Evolutionary conservation across 2,888 invertebrate species (phyloP).

Genomic region (Penaeus monodon): DNA sequence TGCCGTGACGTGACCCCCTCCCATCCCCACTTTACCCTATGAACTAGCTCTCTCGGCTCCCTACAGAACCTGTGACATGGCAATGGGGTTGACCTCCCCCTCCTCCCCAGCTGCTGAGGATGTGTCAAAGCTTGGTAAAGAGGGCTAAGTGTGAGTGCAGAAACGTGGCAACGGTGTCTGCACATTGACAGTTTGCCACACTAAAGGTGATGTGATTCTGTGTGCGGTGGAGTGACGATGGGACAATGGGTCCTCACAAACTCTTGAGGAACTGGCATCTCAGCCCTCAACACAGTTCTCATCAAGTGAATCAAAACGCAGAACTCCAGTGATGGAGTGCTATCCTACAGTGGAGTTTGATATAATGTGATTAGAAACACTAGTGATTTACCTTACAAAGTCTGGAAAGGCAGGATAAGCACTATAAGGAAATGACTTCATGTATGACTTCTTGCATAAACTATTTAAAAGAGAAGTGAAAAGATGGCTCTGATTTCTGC

Average conservation of each 20-base stretch:
- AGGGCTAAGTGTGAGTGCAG: constrained; percentile 53
- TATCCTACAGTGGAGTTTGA: constrained; percentile 59
- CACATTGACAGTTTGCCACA: constrained; percentile 56
- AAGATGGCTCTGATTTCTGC: constrained; percentile 59
- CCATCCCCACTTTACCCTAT: constrained; percentile 62
- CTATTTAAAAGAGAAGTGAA: constrained; percentile 45
- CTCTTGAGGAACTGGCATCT: constrained; percentile 50
- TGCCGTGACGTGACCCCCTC: constrained; percentile 80
- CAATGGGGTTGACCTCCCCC: constrained; percentile 50
- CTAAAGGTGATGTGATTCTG: constrained; percentile 45
- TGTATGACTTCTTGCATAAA: constrained; percentile 57
- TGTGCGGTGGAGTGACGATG: constrained; percentile 56
- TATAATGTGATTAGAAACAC: constrained; percentile 55
- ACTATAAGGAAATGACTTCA: constrained; percentile 38
- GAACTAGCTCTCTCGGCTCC: constrained; percentile 58
- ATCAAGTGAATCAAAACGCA: constrained; percentile 61
- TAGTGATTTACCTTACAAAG: constrained; percentile 52
- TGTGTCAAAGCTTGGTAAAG: constrained; percentile 54
- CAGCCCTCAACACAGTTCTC: constrained; percentile 54
- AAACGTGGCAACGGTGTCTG: constrained; percentile 41
- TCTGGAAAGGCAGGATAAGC: constrained; percentile 54
- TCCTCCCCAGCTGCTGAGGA: constrained; percentile 49
- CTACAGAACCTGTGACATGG: constrained; percentile 52
- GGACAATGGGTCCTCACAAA: constrained; percentile 53
- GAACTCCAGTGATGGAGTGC: constrained; percentile 48